These are phyloP conservation scores for Acleris literana DNA, from an alignment of 2,888 invertebrate species.

Conservation along the genomic window DNA sequence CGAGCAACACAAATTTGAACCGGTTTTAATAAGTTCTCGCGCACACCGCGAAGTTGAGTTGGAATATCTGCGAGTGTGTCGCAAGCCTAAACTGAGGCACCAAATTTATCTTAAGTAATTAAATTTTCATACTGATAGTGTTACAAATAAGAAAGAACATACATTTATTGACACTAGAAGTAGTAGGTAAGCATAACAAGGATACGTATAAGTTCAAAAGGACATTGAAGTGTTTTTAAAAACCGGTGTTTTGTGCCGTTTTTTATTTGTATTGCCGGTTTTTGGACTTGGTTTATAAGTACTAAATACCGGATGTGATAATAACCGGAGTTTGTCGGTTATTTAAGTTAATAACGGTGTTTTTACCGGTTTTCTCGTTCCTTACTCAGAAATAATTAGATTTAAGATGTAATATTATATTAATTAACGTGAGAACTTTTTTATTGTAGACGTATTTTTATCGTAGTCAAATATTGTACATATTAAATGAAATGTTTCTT, in stretches of 20 bases:
- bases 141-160: too few relatives aligned
- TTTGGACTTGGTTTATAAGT: background rate
- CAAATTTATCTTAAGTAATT: too few relatives aligned
- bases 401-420: conserved; percentile 13
- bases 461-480: conserved; percentile 36
- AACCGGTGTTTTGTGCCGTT: conserved; percentile 4
- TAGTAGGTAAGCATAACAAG: too few relatives aligned
- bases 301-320: background rate
- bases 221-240: background rate
- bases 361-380: background rate
- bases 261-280: conserved; percentile 1
- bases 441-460: conserved; percentile 27
- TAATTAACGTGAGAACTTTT: conserved; percentile 24
- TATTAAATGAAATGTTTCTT: conserved; percentile 38
- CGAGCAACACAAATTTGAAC: too few relatives aligned
- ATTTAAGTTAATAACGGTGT: background rate
- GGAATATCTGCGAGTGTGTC: too few relatives aligned
- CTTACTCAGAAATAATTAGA: background rate
- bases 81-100: too few relatives aligned
- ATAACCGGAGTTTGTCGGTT: background rate
- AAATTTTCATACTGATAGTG: too few relatives aligned
- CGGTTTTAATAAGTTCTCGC: too few relatives aligned
- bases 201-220: background rate
- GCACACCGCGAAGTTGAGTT: too few relatives aligned
- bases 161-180: too few relatives aligned